phyloP scores from a whole-genome alignment of 1,140 invertebrate genomes.

The Cyphomyrmex costatus region DNA sequence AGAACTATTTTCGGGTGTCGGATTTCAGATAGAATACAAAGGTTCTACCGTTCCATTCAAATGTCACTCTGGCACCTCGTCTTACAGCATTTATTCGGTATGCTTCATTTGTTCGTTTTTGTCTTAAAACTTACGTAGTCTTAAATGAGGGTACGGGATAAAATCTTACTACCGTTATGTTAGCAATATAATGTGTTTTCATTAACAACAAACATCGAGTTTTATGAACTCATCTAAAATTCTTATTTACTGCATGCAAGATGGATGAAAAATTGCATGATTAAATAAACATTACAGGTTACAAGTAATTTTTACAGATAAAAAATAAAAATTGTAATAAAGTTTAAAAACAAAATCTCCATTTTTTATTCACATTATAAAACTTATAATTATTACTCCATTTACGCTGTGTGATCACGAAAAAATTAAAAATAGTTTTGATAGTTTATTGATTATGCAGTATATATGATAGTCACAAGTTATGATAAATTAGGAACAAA shows the following conservation, averaged over 20 bases:
- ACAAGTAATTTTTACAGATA: too few species aligned
- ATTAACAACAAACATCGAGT: conserved; percentile 60
- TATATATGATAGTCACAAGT: background rate
- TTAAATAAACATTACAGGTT: background rate
- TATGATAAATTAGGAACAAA: background rate
- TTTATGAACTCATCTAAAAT: background rate
- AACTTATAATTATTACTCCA: background rate
- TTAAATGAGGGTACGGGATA: conserved; percentile 77
- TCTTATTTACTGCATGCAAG: background rate
- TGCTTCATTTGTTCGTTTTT: conserved; percentile 81
- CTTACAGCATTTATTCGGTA: conserved; percentile 81
- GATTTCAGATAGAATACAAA: conserved; percentile 83
- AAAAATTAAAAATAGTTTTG: background rate
- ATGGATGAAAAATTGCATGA: background rate
- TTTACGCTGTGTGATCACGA: background rate
- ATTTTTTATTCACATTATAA: background rate
- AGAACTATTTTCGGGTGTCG: conserved; percentile 86
- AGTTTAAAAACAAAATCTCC: background rate
- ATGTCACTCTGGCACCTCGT: conserved; percentile 86
- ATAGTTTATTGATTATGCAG: background rate
- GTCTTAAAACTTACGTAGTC: conserved; percentile 82
- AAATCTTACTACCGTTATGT: conserved; percentile 47
- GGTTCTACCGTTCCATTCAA: conserved; percentile 85
- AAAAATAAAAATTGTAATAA: too few species aligned
- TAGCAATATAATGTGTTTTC: conserved; percentile 50